These are phyloP conservation scores for Xenopus laevis DNA, from an alignment of 2,113 vertebrate species.

Conservation along the genomic window DNA sequence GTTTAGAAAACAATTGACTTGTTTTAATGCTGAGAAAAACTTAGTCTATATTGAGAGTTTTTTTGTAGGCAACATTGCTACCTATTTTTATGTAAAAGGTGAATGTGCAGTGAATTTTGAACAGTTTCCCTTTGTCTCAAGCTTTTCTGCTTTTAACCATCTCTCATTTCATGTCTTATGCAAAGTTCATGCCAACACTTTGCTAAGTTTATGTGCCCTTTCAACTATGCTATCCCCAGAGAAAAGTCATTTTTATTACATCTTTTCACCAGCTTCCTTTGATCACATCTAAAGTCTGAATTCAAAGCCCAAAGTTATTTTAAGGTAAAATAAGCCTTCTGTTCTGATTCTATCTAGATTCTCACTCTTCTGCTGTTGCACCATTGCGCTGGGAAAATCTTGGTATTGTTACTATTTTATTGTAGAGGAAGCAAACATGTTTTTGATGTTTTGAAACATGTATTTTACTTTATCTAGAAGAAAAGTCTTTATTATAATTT, in stretches of 20 bases:
- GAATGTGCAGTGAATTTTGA: too few relatives aligned
- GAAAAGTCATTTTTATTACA: conserved; percentile 11
- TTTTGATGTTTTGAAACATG: too few relatives aligned
- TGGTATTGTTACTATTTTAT: neutral
- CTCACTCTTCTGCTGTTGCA: conserved; percentile 8
- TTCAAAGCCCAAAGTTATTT: neutral
- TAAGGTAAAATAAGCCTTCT: conserved; percentile 9
- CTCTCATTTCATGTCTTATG: conserved; percentile 5
- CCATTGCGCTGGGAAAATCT: neutral
- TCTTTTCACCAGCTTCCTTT: conserved; percentile 8
- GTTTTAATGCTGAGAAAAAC: too few relatives aligned
- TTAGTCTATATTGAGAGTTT: too few relatives aligned
- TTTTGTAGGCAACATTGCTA: too few relatives aligned
- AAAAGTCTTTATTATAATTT: too few relatives aligned
- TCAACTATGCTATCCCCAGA: conserved; percentile 4
- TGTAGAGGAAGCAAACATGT: neutral
- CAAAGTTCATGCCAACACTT: conserved; percentile 7
- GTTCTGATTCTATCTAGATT: conserved; percentile 11
- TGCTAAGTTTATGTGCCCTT: neutral
- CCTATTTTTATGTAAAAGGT: too few relatives aligned
- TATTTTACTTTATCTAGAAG: too few relatives aligned
- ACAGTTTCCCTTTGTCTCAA: neutral
- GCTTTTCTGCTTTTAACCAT: neutral
- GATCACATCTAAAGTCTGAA: conserved; percentile 8
- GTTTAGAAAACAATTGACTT: too few relatives aligned